Evolutionary conservation across 2,797 vertebrate species (phyloP).

Genomic region (Thaleichthys pacificus): DNA sequence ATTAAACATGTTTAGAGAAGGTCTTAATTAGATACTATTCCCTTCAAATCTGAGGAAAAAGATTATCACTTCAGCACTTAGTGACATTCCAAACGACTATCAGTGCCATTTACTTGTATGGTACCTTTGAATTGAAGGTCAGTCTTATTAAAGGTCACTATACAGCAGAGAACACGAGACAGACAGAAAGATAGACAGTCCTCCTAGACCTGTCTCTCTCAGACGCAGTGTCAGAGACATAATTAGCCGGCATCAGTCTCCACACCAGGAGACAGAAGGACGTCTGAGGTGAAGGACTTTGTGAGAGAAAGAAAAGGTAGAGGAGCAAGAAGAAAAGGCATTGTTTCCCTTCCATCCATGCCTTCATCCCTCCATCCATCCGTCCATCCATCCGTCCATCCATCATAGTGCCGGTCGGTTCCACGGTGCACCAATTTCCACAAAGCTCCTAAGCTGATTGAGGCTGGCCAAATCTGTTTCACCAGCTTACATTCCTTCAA

Average conservation of each 20-base stretch:
- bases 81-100: no score
- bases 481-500: constrained; percentile 84
- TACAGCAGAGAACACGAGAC: no score
- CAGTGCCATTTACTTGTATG: no score
- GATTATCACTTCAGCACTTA: no score
- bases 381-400: constrained; percentile 63
- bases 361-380: background rate
- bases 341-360: constrained; percentile 24
- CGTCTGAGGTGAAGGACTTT: constrained; percentile 45
- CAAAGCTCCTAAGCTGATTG: constrained; percentile 85
- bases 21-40: no score
- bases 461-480: constrained; percentile 82
- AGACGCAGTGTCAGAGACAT: constrained; percentile 34
- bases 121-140: no score
- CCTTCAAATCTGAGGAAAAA: no score
- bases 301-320: constrained; percentile 54
- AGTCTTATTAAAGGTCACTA: no score
- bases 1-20: no score
- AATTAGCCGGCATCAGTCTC: constrained; percentile 52
- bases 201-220: constrained; percentile 17
- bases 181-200: no score
- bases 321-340: no score
- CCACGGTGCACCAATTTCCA: constrained; percentile 80
- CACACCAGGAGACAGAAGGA: constrained; percentile 22
- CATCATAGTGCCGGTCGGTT: constrained; percentile 68